Base-by-base conservation (phyloP, 2,888 invertebrate genomes). In the Caenorhabditis uteleia region DNA sequence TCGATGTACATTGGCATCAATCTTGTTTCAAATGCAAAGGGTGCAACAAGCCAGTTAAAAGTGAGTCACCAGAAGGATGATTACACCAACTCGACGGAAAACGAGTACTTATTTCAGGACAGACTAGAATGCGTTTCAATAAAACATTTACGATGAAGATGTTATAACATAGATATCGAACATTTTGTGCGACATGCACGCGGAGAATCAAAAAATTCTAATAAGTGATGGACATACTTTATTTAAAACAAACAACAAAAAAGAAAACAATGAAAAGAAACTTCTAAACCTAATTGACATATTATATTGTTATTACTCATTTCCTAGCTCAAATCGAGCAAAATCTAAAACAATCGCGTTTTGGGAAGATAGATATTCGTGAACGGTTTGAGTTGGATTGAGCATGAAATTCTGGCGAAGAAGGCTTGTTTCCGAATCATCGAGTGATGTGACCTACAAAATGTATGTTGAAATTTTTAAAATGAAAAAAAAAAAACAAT, bases 381-480 rank as follows among this genome's bases (percentile, higher is more conserved):
- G 48, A n/a, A 82, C 77, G 1, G 76, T 71, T 47, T 80, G 79
- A 5, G 73, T 65, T 6, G 82, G 82, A 40, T 79, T 80, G 14
- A 82, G 60, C 80, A 82, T 80, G 64, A 82, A 82, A 3, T 77
- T 53, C 57, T 82, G 82, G 8, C 76, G 70, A n/a, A 82, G 70
- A 18, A 82, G 68, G 12, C 73, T 61, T 0, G 77, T 78, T 60
- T 82, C 82, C 26, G 81, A 70, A 12, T 75, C 81, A 51, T 81
- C 79, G 20, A 82, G 71, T 18, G 68, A 48, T 10, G 79, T 78
- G 21, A 72, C 68, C 77, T 79, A 33, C 29, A 68, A 46, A 49
- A 4, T 2, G 8, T 3, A 48, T 26, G 3, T 1, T 29, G n/a
- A n/a, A n/a, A 4, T 16, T 45, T 36, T 34, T 45, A 14, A 18